phyloP scores from a whole-genome alignment of 2,797 vertebrate genomes.

The Pogoniulus pusillus region DNA sequence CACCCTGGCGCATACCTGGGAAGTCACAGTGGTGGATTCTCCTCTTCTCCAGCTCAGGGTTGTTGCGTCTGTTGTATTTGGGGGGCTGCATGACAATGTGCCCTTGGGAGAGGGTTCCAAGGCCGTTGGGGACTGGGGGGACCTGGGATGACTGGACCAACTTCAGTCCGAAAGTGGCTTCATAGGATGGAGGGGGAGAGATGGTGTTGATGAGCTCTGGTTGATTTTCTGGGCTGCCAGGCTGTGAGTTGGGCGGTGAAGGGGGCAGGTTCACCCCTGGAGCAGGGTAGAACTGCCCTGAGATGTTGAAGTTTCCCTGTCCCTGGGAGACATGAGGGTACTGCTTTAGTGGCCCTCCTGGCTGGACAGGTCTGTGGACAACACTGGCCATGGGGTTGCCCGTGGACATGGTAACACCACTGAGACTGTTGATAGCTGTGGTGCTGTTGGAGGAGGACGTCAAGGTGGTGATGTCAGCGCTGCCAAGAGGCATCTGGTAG shows the following conservation, averaged over 20 bases:
- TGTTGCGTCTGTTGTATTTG: constrained; percentile 91
- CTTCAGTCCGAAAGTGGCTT: constrained; percentile 80
- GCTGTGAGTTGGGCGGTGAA: constrained; percentile 91
- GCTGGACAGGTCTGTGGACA: not conserved
- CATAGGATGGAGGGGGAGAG: constrained; percentile 79
- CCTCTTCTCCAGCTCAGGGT: constrained; percentile 92
- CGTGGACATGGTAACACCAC: constrained; percentile 71
- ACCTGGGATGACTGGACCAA: constrained; percentile 72
- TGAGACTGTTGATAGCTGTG: constrained; percentile 83
- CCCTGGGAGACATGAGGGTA: constrained; percentile 69
- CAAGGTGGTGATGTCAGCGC: constrained; percentile 77
- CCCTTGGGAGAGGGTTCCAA: constrained; percentile 78
- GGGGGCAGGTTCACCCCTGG: constrained; percentile 87
- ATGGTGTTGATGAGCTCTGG: constrained; percentile 82
- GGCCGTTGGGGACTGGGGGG: constrained; percentile 75
- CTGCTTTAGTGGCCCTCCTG: constrained; percentile 61
- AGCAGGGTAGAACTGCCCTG: constrained; percentile 71
- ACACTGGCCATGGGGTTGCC: constrained; percentile 56
- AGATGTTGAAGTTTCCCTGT: constrained; percentile 49
- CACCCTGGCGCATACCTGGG: constrained; percentile 69
- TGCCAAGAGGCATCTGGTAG: constrained; percentile 83
- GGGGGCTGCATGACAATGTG: constrained; percentile 84
- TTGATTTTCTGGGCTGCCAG: constrained; percentile 87
- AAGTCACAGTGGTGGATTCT: constrained; percentile 91
- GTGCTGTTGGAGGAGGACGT: constrained; percentile 66